Evolutionary conservation across 1,140 invertebrate species (phyloP), one percentile per base, ranked within the genome.

Genomic region (Aplysia californica): DNA sequence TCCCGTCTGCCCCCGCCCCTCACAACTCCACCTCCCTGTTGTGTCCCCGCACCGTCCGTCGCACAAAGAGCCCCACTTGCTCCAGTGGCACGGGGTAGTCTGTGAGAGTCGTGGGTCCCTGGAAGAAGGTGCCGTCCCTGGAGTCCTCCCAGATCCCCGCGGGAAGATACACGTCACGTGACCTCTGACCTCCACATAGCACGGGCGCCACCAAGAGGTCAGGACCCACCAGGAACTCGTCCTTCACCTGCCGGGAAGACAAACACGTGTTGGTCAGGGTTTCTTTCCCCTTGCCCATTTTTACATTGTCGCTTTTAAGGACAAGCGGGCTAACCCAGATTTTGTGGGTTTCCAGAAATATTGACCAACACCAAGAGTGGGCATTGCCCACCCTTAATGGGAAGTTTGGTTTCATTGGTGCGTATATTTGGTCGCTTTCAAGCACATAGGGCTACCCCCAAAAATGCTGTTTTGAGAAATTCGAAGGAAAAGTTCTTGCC

Each of bases 181-280:
- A 85, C 0, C 82, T 89, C 0, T 92, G 92, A 0, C 93, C 93
- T 88, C 95, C 91, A 41, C 92, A 90, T 2, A 96, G 82, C 0
- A 97, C 92, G 2, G 96, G 96, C 0, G 96, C 96, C 0, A 95
- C 94, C 23, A 97, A 87, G 29, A 96, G 92, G 44, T 93, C 90
- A 81, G 96, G 93, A 1, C 96, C 96, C 18, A 97, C 89, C 0
- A 97, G 89, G 86, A 94, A 97, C 88, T 97, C 95, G 84, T 97
- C 96, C 33, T 92, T 92, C 23, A 86, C 59, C 70, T 72, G 70
- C 26, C 26, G 26, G 26, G 29, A 59, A 33, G 59, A 58, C 58
- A 56, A 61, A 61, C 15, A 61, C 6, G 15, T 10, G 10, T 26
- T 61, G 26, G 26, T 61, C 58, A 21, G 58, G 6, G 26, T 61